phyloP scores from a whole-genome alignment of 1,140 invertebrate genomes.

The Lineus longissimus region DNA sequence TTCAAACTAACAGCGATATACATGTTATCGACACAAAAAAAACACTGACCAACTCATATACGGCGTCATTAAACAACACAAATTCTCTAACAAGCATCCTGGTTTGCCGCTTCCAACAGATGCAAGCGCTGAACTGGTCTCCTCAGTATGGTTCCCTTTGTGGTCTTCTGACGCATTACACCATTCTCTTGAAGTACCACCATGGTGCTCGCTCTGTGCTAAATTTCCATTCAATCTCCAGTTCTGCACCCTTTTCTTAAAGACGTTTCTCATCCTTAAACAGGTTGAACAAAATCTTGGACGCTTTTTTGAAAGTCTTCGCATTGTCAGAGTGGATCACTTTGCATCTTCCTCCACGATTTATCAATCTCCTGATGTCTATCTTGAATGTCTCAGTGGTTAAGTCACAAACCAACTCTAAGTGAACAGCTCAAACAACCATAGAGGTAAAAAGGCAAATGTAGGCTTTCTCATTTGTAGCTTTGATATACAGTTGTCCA shows the following conservation, averaged over 20 bases:
- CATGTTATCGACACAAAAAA: too few species aligned
- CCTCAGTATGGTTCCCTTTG: too few species aligned
- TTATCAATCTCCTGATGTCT: not conserved
- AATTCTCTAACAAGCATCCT: too few species aligned
- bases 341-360: not conserved
- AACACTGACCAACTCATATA: too few species aligned
- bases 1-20: too few species aligned
- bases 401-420: not conserved
- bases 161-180: too few species aligned
- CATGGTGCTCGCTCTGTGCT: not conserved
- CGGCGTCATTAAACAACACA: too few species aligned
- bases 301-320: not conserved
- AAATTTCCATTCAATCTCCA: not conserved
- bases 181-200: not conserved
- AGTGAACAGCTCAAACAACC: not conserved
- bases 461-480: not conserved
- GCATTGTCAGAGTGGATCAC: constrained; percentile 3
- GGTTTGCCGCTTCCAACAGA: too few species aligned
- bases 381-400: not conserved
- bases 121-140: too few species aligned
- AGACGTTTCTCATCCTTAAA: not conserved
- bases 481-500: not conserved
- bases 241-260: not conserved
- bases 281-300: not conserved
- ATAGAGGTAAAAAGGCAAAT: not conserved